Percentiles rank a stretch among this genome's conserved stretches.
phyloP scores from a whole-genome alignment of 2,797 vertebrate genomes.

The Pyrocephalus nanus region DNA sequence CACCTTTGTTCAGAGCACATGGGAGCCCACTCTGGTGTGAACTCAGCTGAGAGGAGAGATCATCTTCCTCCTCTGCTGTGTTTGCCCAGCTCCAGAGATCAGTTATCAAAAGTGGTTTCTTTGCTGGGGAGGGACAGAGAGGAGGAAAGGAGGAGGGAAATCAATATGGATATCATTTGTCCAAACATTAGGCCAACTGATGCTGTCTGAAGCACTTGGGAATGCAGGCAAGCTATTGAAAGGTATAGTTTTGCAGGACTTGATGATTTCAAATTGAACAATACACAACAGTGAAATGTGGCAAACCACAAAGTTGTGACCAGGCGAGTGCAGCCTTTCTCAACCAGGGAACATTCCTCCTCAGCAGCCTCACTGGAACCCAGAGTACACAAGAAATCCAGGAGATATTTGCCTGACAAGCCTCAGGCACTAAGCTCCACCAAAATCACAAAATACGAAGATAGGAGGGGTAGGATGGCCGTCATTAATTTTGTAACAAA shows the following conservation, averaged over 20 bases:
- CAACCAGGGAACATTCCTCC: background rate
- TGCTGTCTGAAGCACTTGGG: background rate
- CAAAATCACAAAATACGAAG: background rate
- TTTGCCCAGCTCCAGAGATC: background rate
- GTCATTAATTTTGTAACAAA: background rate
- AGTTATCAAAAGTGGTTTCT: background rate
- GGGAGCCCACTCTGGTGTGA: background rate
- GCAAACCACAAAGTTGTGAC: background rate
- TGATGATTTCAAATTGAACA: background rate
- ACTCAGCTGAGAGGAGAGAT: background rate
- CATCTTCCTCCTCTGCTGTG: background rate
- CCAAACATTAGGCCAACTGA: background rate
- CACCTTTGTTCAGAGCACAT: background rate
- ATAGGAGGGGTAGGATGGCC: accelerated
- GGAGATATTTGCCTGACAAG: background rate
- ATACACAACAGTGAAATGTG: background rate
- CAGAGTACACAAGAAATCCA: background rate
- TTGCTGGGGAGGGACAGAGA: background rate
- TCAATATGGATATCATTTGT: background rate
- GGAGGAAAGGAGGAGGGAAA: background rate
- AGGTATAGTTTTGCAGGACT: background rate
- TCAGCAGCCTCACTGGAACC: background rate
- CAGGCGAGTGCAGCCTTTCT: accelerated
- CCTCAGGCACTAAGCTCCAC: background rate
- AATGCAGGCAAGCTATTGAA: background rate